Evolutionary conservation across 2,113 vertebrate species (phyloP).

Genomic region (Elanus axillaris): DNA sequence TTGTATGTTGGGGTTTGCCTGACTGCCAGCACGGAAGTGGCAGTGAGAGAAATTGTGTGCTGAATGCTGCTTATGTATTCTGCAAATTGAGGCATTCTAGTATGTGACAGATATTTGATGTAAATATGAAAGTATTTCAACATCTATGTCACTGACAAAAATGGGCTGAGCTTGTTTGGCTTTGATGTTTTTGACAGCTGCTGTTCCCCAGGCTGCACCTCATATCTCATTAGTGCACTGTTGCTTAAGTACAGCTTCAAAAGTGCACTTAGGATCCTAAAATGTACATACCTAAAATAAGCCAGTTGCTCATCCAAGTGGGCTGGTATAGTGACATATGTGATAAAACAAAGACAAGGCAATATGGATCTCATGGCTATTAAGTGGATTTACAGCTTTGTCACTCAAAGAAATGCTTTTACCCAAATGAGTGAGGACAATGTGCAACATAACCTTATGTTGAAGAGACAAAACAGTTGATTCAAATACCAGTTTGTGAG

Average conservation of each 20-base stretch:
- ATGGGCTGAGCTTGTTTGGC: not conserved
- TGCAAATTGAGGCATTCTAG: not conserved
- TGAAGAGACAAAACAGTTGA: not conserved
- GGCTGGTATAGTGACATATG: not conserved
- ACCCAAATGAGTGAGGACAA: not conserved
- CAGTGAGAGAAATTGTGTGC: conserved; percentile 6
- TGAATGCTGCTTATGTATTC: not conserved
- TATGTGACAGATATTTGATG: not conserved
- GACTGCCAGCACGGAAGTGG: not conserved
- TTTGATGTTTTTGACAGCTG: not conserved
- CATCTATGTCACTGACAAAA: not conserved
- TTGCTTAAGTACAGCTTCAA: not conserved
- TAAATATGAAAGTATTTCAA: not conserved
- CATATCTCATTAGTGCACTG: not conserved
- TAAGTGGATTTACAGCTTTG: not conserved
- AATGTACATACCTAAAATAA: not conserved
- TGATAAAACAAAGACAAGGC: not conserved
- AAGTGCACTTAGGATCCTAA: not conserved
- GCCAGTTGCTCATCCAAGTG: not conserved
- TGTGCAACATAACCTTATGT: not conserved
- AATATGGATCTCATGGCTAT: not conserved
- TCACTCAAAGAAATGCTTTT: not conserved
- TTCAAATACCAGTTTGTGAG: not conserved
- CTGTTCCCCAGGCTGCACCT: not conserved
- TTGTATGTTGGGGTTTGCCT: not conserved